Evolutionary conservation across 2,888 invertebrate genomes (phyloP), one percentile per base, ranked within the genome.

Genomic region (Tubulanus polymorphus): DNA sequence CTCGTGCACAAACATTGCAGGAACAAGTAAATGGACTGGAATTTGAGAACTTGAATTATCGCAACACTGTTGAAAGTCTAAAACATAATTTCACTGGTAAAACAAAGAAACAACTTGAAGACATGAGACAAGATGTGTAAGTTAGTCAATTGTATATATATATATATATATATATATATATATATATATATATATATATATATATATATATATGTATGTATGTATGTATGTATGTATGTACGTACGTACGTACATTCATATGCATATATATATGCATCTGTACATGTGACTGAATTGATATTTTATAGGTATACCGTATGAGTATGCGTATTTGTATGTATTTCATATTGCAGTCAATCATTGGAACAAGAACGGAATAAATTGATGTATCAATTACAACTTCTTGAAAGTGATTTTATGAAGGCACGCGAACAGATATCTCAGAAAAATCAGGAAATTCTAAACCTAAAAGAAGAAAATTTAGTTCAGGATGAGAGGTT

Each of bases 11-110:
- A 45, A 61, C 65, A 12, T 68, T 66, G 46, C 62, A 66, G 23
- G 70, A 70, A 45, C 69, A 73, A 54, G 55, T 71, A 3, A 69
- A 70, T 6, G 54, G 64, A 20, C 58, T 72, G 26, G 70, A 72
- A 69, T 72, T 72, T 57, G 48, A 54, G 41, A 12, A 8, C 5
- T 37, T 47, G 8, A 49, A n/a, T n/a, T n/a, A n/a, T n/a, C n/a
- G n/a, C n/a, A n/a, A n/a, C n/a, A n/a, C n/a, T n/a, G n/a, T n/a
- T n/a, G n/a, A n/a, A n/a, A n/a, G n/a, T n/a, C n/a, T n/a, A n/a
- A n/a, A n/a, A n/a, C n/a, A n/a, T n/a, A n/a, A n/a, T 3, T 20
- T 20, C 37, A 37, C 37, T 37, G 2, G 37, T 5, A 5, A 18
- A 37, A 35, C n/a, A 12, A 12, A 12, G 12, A 35, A 35, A 35